Evolutionary conservation across 2,888 invertebrate genomes (phyloP).

Genomic region (Serripes groenlandicus): DNA sequence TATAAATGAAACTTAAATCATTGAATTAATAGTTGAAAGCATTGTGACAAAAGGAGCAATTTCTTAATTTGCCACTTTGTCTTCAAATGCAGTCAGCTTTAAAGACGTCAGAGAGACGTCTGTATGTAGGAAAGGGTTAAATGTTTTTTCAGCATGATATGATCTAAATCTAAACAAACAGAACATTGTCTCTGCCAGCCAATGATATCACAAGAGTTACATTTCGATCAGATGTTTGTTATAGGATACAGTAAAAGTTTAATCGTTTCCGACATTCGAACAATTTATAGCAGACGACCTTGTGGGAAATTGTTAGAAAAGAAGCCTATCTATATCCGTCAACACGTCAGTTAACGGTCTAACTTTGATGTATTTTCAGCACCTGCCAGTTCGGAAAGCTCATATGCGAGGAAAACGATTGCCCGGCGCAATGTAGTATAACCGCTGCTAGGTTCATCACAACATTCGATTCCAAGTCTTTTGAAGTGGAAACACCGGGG

Average conservation of each 20-base stretch:
- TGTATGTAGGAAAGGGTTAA: background rate
- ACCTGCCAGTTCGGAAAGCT: background rate
- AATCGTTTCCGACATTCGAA: no score
- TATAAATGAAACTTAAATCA: no score
- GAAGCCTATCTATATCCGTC: no score
- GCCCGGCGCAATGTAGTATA: conserved; percentile 1
- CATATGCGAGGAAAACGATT: background rate
- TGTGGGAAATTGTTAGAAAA: no score
- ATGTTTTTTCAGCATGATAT: background rate
- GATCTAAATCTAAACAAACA: no score
- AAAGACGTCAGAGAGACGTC: background rate
- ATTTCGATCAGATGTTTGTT: no score
- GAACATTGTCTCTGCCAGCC: no score
- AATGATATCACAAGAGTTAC: background rate
- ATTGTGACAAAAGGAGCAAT: background rate
- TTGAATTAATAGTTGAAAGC: background rate
- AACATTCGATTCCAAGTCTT: conserved; percentile 1
- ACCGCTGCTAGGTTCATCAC: background rate
- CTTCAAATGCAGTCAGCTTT: background rate
- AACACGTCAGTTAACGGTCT: no score
- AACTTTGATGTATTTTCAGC: no score
- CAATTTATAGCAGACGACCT: no score
- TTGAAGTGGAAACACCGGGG: background rate
- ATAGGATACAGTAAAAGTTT: no score
- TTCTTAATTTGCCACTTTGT: background rate